These are phyloP conservation scores for Drosophila anceps DNA, from an alignment of 2,888 invertebrate species.

Conservation along the genomic window DNA sequence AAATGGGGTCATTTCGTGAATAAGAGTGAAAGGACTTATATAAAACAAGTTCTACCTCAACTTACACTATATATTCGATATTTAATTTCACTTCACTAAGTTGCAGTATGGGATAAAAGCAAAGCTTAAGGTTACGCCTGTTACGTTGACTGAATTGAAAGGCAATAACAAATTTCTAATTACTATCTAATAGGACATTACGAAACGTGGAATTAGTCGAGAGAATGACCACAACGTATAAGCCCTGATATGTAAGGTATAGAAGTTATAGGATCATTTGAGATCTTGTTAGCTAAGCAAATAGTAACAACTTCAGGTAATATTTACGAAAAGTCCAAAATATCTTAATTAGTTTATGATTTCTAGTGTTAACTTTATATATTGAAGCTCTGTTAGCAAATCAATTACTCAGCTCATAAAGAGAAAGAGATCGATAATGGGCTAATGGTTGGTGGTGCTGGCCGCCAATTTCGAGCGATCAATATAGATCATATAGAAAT, in stretches of 20 bases:
- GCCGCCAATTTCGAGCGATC: conserved; percentile 12
- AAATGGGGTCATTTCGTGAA: background rate
- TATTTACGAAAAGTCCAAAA: background rate
- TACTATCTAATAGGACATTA: background rate
- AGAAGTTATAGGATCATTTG: too few species aligned
- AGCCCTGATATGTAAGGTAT: background rate
- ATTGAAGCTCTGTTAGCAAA: background rate
- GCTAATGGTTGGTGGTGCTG: conserved; percentile 6
- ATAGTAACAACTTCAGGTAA: fast-evolving
- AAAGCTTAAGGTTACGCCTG: background rate
- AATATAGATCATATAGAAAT: conserved; percentile 49
- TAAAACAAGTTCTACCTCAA: background rate
- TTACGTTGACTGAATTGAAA: background rate
- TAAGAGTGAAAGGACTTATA: background rate
- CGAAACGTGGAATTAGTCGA: background rate
- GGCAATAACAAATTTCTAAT: background rate
- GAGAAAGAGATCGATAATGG: conserved; percentile 10
- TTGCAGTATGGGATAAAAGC: background rate
- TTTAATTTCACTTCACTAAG: too few species aligned
- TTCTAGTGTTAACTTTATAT: background rate
- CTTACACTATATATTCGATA: background rate
- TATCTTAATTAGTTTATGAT: background rate
- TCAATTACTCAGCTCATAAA: background rate
- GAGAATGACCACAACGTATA: background rate
- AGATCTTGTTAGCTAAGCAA: background rate